These are phyloP conservation scores for Hyla sarda DNA, from an alignment of 2,113 vertebrate species.

Conservation along the genomic window DNA sequence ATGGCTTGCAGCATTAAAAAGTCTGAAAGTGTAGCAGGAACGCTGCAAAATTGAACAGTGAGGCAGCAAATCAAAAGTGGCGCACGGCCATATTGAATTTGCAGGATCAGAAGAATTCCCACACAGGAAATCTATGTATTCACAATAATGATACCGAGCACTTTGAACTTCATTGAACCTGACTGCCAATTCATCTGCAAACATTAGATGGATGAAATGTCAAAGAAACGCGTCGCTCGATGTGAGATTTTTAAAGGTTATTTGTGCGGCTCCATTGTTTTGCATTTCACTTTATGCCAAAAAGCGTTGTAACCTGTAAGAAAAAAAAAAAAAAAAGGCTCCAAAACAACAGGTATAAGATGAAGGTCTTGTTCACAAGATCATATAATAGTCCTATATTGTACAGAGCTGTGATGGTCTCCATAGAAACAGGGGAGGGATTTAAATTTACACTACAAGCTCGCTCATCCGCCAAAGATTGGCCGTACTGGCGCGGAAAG, in stretches of 20 bases:
- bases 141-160: background rate
- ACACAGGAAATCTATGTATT: conserved; percentile 43
- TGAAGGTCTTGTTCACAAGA: background rate
- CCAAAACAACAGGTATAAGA: background rate
- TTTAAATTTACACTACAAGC: too few species aligned
- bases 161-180: conserved; percentile 44
- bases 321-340: background rate
- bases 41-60: conserved; percentile 18
- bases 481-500: too few species aligned
- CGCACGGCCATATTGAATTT: conserved; percentile 25
- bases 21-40: conserved; percentile 1
- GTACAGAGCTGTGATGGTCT: background rate
- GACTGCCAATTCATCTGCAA: conserved; percentile 45
- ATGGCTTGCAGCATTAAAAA: conserved; percentile 42
- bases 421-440: too few species aligned
- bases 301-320: background rate
- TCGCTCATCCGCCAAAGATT: too few species aligned
- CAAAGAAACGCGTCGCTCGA: background rate
- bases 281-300: background rate
- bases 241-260: conserved; percentile 5
- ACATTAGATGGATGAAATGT: conserved; percentile 42
- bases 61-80: conserved; percentile 34
- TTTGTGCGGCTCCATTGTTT: background rate
- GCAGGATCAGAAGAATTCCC: conserved; percentile 26
- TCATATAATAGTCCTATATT: background rate